phyloP scores from a whole-genome alignment of 2,113 vertebrate genomes.

The Gymnorhina tibicen region DNA sequence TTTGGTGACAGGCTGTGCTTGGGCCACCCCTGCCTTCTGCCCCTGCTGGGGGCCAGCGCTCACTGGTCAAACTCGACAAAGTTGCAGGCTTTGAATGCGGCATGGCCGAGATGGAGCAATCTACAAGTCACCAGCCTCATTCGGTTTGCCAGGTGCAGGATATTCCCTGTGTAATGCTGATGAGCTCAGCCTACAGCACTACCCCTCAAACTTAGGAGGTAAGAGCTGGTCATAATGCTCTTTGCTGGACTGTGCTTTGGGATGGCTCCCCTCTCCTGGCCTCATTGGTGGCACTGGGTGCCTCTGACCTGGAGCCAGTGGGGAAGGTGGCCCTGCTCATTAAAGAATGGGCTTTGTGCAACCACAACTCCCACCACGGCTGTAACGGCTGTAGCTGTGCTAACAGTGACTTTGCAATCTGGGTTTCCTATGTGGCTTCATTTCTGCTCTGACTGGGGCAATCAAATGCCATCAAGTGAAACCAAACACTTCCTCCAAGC shows the following conservation, averaged over 20 bases:
- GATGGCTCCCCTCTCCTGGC: background rate
- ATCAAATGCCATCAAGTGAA: background rate
- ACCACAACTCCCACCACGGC: accelerated
- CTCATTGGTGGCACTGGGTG: background rate
- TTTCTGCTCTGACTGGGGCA: background rate
- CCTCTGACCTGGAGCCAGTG: background rate
- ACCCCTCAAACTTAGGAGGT: background rate
- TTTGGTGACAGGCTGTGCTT: background rate
- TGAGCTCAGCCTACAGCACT: background rate
- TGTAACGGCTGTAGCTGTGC: background rate
- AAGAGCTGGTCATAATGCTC: background rate
- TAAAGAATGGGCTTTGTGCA: background rate
- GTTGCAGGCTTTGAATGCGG: background rate
- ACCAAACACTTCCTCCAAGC: background rate
- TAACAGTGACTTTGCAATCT: background rate
- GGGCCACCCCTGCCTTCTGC: background rate
- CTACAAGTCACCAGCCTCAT: background rate
- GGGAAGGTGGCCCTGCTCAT: background rate
- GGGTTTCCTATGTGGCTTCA: background rate
- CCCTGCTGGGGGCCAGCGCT: background rate
- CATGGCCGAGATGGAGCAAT: background rate
- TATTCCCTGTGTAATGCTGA: background rate
- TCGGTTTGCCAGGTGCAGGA: background rate
- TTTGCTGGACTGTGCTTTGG: background rate
- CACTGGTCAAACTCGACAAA: background rate